These are phyloP conservation scores for Acridotheres tristis DNA, from an alignment of 2,797 vertebrate genomes.

Conservation along the genomic window DNA sequence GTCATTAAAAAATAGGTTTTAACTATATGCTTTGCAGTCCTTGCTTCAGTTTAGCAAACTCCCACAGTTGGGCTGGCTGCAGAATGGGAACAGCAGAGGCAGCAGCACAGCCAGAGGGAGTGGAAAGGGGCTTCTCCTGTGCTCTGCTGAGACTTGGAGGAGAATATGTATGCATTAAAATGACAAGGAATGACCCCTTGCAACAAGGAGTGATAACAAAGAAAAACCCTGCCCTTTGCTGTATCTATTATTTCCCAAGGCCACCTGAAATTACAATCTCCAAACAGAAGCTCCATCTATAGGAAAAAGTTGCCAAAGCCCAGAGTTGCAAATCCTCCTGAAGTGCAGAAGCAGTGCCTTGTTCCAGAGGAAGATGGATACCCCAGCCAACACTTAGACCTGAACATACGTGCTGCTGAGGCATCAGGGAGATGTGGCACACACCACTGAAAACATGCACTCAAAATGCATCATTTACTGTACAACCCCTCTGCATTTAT, in stretches of 20 bases:
- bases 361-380: background rate
- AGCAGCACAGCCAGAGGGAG: background rate
- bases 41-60: background rate
- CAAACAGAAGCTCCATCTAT: fast-evolving
- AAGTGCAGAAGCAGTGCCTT: background rate
- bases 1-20: background rate
- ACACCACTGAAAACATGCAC: background rate
- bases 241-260: background rate
- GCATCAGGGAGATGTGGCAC: background rate
- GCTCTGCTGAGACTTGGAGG: background rate
- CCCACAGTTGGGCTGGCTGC: fast-evolving
- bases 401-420: fast-evolving
- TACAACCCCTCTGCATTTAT: background rate
- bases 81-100: background rate
- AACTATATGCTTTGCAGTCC: background rate
- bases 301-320: background rate
- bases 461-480: background rate
- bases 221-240: background rate
- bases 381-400: background rate
- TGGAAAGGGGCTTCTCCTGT: fast-evolving
- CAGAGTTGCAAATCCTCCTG: background rate
- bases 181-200: background rate
- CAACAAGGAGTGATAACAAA: background rate
- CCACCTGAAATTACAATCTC: background rate
- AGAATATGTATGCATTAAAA: background rate